phyloP scores from a whole-genome alignment of 1,140 invertebrate genomes.

The Euura saliciscinereae region DNA sequence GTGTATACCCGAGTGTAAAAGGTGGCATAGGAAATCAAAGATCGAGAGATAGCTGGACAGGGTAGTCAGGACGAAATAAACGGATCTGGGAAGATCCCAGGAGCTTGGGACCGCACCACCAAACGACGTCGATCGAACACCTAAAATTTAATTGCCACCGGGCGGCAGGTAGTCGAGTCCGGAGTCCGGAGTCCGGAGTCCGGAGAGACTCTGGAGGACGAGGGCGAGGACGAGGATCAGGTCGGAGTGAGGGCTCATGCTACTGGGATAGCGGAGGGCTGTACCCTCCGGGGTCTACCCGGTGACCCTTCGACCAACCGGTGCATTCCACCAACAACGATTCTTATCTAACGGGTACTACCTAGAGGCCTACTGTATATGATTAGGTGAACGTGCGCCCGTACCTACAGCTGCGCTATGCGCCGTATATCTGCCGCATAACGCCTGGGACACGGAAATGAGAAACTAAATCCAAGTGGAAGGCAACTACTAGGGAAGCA shows the following conservation, averaged over 20 bases:
- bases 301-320: constrained; percentile 4
- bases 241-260: neutral
- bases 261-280: neutral
- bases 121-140: constrained; percentile 10
- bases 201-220: neutral
- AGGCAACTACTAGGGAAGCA: no score
- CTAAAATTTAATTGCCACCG: constrained; percentile 14
- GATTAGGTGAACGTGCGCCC: constrained; percentile 1
- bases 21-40: neutral
- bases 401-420: constrained; percentile 3
- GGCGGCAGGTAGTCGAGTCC: constrained; percentile 5
- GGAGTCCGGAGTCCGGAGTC: no score
- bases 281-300: neutral
- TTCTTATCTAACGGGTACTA: constrained; percentile 9
- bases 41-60: neutral
- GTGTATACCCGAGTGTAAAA: no score
- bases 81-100: neutral
- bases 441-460: neutral
- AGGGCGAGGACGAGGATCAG: neutral
- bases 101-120: neutral
- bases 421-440: neutral
- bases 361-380: constrained; percentile 8
- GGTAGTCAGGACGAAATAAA: neutral
- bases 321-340: constrained; percentile 7
- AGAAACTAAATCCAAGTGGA: neutral